Conservation (phyloP, 2,113 vertebrate species). For the Dicerorhinus sumatrensis region DNA sequence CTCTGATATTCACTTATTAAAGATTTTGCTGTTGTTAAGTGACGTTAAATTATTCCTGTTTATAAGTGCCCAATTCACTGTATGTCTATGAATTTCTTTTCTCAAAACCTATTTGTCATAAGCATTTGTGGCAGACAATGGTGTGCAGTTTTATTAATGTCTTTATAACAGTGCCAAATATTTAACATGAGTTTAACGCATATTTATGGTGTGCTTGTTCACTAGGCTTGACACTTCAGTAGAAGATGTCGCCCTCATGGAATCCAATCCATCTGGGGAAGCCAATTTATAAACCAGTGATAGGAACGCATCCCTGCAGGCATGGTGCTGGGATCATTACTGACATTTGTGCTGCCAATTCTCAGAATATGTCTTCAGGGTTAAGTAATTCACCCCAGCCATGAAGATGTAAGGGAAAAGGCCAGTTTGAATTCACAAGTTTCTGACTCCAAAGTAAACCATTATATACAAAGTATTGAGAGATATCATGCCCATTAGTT, state of each 20-base stretch:
- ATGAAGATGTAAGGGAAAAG: not conserved
- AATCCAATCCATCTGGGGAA: not conserved
- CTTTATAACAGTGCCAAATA: slow-evolving; percentile 31
- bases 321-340: not conserved
- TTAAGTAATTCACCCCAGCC: not conserved
- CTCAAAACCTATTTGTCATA: slow-evolving; percentile 15
- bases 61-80: not conserved
- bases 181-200: not conserved
- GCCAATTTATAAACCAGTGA: not conserved
- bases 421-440: not conserved
- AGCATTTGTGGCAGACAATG: not conserved
- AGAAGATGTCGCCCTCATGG: not conserved
- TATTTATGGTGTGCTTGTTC: not conserved
- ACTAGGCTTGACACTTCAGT: not conserved
- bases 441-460: not conserved
- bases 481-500: not conserved
- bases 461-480: not conserved
- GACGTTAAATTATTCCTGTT: slow-evolving; percentile 48
- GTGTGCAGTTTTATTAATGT: not conserved
- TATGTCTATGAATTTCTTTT: not conserved
- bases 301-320: not conserved
- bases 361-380: not conserved
- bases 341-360: not conserved
- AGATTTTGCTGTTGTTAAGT: slow-evolving; percentile 45
- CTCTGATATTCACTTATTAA: slow-evolving; percentile 36